Evolutionary conservation across 2,797 vertebrate genomes (phyloP).

Genomic region (Coluber constrictor): DNA sequence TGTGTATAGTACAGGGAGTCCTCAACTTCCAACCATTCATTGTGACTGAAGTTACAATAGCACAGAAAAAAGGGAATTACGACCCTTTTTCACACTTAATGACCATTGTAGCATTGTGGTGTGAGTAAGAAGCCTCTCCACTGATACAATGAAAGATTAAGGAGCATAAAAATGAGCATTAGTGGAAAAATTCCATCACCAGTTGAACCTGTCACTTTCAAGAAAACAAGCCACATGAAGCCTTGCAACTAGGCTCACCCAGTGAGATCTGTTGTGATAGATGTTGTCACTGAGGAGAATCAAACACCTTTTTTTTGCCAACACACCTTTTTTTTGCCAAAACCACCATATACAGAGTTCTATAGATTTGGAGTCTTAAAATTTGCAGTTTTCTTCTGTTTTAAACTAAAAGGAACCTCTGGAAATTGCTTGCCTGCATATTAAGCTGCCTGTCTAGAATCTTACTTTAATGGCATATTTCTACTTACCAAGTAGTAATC

Average conservation of each 20-base stretch:
- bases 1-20: neutral
- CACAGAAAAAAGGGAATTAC: neutral
- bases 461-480: neutral
- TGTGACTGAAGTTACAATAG: neutral
- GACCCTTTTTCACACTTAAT: neutral
- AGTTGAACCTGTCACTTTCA: neutral
- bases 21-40: neutral
- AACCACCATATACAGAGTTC: neutral
- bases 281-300: neutral
- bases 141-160: neutral
- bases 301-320: neutral
- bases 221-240: neutral
- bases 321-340: neutral
- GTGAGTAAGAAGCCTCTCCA: neutral
- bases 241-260: neutral
- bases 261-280: neutral
- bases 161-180: neutral
- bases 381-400: neutral
- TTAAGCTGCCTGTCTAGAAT: neutral
- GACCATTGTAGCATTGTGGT: neutral
- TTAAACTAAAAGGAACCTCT: neutral
- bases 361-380: neutral
- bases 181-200: neutral
- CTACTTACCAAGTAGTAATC: neutral
- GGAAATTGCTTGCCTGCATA: neutral